phyloP scores from a whole-genome alignment of 2,797 vertebrate genomes.

The Hephaestus fuliginosus region DNA sequence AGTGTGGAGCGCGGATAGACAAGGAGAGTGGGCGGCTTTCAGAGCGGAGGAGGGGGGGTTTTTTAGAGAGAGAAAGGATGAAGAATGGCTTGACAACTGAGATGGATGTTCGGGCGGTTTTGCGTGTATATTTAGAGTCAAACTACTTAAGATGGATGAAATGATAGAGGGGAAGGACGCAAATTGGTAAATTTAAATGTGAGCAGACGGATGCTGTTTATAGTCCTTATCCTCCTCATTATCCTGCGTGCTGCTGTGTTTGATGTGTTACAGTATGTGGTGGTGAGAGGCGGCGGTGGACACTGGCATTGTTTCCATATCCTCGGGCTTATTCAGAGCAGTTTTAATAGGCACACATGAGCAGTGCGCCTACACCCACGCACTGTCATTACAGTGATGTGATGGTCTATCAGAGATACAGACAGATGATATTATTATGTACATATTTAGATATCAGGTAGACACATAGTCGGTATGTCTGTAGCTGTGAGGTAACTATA shows the following conservation, averaged over 20 bases:
- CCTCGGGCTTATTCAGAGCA: conserved; percentile 64
- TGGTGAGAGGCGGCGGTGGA: conserved; percentile 69
- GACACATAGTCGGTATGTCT: conserved; percentile 7
- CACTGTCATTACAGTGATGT: conserved; percentile 47
- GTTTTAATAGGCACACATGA: conserved; percentile 59
- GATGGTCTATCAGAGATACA: conserved; percentile 54
- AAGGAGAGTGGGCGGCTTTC: conserved; percentile 67
- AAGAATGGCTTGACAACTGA: conserved; percentile 71
- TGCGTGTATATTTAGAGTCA: conserved; percentile 73
- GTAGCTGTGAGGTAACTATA: not conserved
- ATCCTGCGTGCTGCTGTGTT: conserved; percentile 62
- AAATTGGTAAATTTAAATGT: conserved; percentile 59
- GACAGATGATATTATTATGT: conserved; percentile 22
- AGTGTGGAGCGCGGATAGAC: conserved; percentile 59
- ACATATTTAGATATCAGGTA: conserved; percentile 29
- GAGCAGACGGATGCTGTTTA: conserved; percentile 63
- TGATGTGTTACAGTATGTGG: conserved; percentile 64
- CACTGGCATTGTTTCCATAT: conserved; percentile 67
- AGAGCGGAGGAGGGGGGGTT: conserved; percentile 50
- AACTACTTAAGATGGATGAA: conserved; percentile 72
- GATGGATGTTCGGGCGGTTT: conserved; percentile 70
- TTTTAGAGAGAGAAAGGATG: conserved; percentile 50
- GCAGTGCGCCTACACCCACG: conserved; percentile 54
- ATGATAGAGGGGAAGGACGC: conserved; percentile 54
- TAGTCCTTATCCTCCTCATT: conserved; percentile 67